These are phyloP conservation scores for Neolamprologus cancellatus DNA, from an alignment of 2,113 vertebrate genomes.

Conservation along the genomic window DNA sequence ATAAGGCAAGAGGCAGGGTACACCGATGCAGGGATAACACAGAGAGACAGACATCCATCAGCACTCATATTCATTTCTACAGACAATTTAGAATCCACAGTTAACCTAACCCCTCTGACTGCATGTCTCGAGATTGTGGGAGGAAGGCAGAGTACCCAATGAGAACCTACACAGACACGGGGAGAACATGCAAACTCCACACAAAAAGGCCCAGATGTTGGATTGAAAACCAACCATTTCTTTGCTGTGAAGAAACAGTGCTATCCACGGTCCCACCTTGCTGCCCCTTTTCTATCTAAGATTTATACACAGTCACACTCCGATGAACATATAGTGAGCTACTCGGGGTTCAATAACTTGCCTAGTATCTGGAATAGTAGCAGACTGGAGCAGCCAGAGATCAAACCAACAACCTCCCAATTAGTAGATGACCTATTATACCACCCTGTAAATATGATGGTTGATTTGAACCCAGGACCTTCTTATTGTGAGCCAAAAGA, in stretches of 20 bases:
- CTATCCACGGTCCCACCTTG: not conserved
- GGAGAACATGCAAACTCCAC: not conserved
- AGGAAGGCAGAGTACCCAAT: not conserved
- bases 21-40: not conserved
- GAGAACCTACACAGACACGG: not conserved
- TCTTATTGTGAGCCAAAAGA: not conserved
- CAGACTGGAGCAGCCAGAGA: not conserved
- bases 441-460: not conserved
- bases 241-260: not conserved
- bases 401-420: not conserved
- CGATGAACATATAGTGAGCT: not conserved
- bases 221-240: accelerated
- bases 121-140: not conserved
- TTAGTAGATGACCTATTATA: not conserved
- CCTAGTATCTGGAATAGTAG: not conserved
- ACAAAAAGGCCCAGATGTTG: not conserved
- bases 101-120: not conserved
- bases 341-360: accelerated
- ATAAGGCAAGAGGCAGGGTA: not conserved
- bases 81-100: not conserved
- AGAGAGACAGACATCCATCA: not conserved
- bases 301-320: not conserved
- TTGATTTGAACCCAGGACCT: not conserved
- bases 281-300: not conserved
- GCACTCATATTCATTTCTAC: not conserved